Evolutionary conservation across 2,113 vertebrate genomes (phyloP), one percentile per base, ranked within the genome.

Genomic region (Istiophorus platypterus): DNA sequence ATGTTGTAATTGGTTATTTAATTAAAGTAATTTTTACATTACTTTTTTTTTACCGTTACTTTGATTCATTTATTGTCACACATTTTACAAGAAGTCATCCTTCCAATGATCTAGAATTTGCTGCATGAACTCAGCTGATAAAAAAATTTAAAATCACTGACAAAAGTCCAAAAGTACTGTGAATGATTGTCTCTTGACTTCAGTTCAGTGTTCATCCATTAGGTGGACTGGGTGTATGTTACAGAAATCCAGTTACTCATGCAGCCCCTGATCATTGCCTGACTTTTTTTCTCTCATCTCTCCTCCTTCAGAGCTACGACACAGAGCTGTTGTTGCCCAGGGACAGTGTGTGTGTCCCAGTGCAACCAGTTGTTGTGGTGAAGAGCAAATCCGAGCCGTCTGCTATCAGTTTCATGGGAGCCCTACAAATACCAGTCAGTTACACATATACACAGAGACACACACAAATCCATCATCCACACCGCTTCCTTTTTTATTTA

Each of bases 331-430:
- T 95, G 67, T 51, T 95, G 71, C 92, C 91, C 0, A 76, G 86
- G 26, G 93, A 94, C 27, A 91, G 42, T 20, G 92, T 86, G 75
- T 5, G 47, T 1, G 92, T 95, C 18, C 61, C 68, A 0, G 92
- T 92, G 68, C 96, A 96, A 49, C 87, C 93, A 0, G 64, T 87
- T 0, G 87, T 95, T 11, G 94, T 95, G 76, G 92, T 95, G 67
- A 95, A 94, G 89, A 95, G 93, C 15, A 91, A 91, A 12, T 85
- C 94, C 0, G 92, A 96, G 65, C 97, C 93, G 0, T 93, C 94
- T 0, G 96, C 98, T 90, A 99, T 99, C 94, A 98, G 97, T 90
- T 99, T 99, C 93, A 89, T 96, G 2, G 97, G 95, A 62, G 98
- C 97, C 0, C 95, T 99, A 4, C 92, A 78, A 24, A 99, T 99